Percentiles rank a stretch among this genome's conserved stretches.
phyloP scores from a whole-genome alignment of 2,888 invertebrate genomes.

The Esperia sulphurella region DNA sequence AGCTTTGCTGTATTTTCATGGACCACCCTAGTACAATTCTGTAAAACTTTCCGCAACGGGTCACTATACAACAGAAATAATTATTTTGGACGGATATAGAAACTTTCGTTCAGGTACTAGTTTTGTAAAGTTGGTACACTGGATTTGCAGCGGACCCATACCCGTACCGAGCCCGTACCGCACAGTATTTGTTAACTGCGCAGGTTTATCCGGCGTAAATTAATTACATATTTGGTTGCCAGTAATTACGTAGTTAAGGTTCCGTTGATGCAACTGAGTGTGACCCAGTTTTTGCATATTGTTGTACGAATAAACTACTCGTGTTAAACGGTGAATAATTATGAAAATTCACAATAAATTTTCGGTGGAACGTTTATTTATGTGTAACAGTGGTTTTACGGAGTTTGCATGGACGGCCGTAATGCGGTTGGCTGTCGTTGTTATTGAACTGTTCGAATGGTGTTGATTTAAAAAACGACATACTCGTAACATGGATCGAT shows the following conservation, averaged over 20 bases:
- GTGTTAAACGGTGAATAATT: slow-evolving; percentile 37
- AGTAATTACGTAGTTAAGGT: slow-evolving; percentile 52
- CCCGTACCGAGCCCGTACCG: slow-evolving; percentile 18
- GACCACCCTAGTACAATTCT: background rate
- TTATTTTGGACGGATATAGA: slow-evolving; percentile 32
- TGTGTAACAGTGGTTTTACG: slow-evolving; percentile 2
- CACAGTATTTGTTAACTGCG: slow-evolving; percentile 37
- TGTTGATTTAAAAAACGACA: background rate
- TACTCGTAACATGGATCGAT: no score
- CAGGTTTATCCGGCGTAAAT: slow-evolving; percentile 47
- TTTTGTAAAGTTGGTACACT: slow-evolving; percentile 31
- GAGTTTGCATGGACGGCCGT: background rate
- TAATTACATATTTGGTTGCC: slow-evolving; percentile 56
- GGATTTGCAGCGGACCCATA: slow-evolving; percentile 15
- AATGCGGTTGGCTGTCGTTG: background rate
- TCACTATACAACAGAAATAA: slow-evolving; percentile 24
- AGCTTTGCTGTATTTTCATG: no score
- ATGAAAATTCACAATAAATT: slow-evolving; percentile 28
- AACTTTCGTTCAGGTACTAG: slow-evolving; percentile 26
- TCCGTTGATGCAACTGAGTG: slow-evolving; percentile 44
- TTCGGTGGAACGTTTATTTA: slow-evolving; percentile 10
- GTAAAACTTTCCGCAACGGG: background rate
- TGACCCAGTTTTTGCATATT: slow-evolving; percentile 50
- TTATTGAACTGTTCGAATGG: background rate
- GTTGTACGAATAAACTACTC: slow-evolving; percentile 21